Conservation (phyloP, 2,888 invertebrate species). For the Lithophane leautieri region DNA sequence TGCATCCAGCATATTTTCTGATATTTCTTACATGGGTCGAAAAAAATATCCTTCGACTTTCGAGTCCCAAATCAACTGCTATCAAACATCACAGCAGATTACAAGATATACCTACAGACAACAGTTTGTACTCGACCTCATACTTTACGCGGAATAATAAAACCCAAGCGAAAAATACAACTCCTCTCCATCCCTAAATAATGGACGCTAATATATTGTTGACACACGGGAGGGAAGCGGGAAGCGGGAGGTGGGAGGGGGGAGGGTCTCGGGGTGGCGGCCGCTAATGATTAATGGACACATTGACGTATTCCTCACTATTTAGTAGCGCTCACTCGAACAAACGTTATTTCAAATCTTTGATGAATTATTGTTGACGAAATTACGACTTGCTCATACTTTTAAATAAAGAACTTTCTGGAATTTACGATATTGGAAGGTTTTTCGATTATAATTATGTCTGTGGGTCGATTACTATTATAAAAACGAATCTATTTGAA, state of each 20-base stretch:
- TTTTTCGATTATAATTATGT: slow-evolving; percentile 1
- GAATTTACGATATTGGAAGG: not conserved
- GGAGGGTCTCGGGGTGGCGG: slow-evolving; percentile 64
- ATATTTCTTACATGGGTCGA: not conserved
- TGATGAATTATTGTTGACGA: slow-evolving; percentile 50
- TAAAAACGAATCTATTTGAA: slow-evolving; percentile 5
- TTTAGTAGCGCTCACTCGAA: slow-evolving; percentile 71
- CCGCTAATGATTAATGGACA: slow-evolving; percentile 83
- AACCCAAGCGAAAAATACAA: slow-evolving; percentile 68
- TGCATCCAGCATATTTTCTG: not conserved
- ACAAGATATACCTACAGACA: slow-evolving; percentile 36
- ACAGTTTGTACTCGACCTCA: slow-evolving; percentile 35
- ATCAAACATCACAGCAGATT: slow-evolving; percentile 36
- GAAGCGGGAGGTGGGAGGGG: slow-evolving; percentile 63
- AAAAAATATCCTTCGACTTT: too few relatives aligned
- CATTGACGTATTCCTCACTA: slow-evolving; percentile 82
- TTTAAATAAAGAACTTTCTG: slow-evolving; percentile 17
- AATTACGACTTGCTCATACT: slow-evolving; percentile 20
- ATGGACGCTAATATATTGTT: slow-evolving; percentile 83
- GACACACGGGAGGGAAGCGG: slow-evolving; percentile 71
- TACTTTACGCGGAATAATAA: slow-evolving; percentile 58
- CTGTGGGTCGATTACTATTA: slow-evolving; percentile 1
- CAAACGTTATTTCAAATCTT: slow-evolving; percentile 68
- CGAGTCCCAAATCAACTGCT: slow-evolving; percentile 15
- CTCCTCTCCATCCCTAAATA: slow-evolving; percentile 76